Evolutionary conservation across 2,113 vertebrate genomes (phyloP), one percentile per base, ranked within the genome.

Genomic region (Garra rufa): DNA sequence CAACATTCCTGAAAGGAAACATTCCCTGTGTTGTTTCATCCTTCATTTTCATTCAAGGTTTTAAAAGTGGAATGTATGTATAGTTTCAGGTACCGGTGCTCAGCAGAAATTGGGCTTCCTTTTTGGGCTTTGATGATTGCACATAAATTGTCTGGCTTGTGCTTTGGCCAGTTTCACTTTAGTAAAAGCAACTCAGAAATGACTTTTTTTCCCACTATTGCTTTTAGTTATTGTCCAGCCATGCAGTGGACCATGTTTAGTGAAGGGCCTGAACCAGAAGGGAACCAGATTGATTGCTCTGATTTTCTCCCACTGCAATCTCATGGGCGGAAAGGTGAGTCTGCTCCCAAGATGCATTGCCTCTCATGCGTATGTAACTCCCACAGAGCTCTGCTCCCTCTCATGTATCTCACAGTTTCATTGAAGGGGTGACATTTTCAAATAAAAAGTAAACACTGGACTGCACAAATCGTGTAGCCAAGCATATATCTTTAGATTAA

Each of bases 251-350:
- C 43, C 59, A 67, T 80, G 77, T 67, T 65, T 65, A 65, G 77
- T 65, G 77, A 65, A 46, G 17, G 26, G n/a, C 59, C 34, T 80
- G 59, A 48, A 63, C 38, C 24, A 26, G 75, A 57, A 41, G 76
- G 63, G 55, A 78, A 79, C n/a, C 61, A 48, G 78, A 80, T 67
- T 80, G 78, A 80, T 80, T 67, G 41, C 17, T 67, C 24, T 67
- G 43, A 30, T 48, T 80, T 67, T 80, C 43, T 67, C 57, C 52
- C 57, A 63, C 55, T 79, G 55, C 76, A 59, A 79, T 79, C 57
- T 79, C 77, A 50, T 48, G 59, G 59, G 77, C 9, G 43, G 41
- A 80, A 65, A 67, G 41, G 77, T 48, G 77, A 65, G 41, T 65
- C 24, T 48, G 77, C 78, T 67, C 43, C 57, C 57, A 80, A 46